Percentiles rank a stretch among this genome's conserved stretches.
Evolutionary conservation across 92 coral and sea anemone genomes (phyloP).

Genomic region (Phenganax subtilis): DNA sequence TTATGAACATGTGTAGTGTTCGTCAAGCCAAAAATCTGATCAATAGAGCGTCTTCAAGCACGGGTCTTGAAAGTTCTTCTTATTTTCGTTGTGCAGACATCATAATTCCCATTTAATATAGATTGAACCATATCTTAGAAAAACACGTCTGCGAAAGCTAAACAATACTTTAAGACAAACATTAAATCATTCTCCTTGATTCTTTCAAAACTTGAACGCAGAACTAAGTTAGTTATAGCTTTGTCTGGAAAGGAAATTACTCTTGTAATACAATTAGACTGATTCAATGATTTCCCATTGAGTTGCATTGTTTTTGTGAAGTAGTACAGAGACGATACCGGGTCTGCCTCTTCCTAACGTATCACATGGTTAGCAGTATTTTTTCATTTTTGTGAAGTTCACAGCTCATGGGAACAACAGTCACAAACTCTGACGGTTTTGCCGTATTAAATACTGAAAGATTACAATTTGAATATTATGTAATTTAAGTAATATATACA

Average conservation of each 20-base stretch:
- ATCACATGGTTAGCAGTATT: no score
- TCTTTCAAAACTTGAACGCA: background rate
- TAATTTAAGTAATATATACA: no score
- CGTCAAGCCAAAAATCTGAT: slow-evolving; percentile 5
- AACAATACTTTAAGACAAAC: background rate
- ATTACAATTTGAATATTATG: no score
- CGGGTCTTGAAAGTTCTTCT: background rate
- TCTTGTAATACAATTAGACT: background rate
- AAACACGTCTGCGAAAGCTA: background rate
- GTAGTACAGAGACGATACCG: no score
- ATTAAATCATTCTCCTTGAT: background rate
- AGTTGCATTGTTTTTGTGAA: no score
- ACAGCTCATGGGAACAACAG: no score
- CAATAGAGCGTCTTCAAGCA: background rate
- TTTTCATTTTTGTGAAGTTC: no score
- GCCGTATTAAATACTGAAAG: no score
- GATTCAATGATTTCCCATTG: no score
- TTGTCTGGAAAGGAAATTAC: slow-evolving; percentile 13
- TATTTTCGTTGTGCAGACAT: background rate
- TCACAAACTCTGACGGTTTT: no score
- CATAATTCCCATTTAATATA: no score
- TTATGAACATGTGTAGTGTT: background rate
- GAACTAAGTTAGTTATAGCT: background rate
- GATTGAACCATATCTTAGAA: background rate
- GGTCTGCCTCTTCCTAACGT: no score